Percentiles rank a stretch among this genome's conserved stretches.
phyloP scores from a whole-genome alignment of 2,888 invertebrate species.

The Ennomos quercinarius region DNA sequence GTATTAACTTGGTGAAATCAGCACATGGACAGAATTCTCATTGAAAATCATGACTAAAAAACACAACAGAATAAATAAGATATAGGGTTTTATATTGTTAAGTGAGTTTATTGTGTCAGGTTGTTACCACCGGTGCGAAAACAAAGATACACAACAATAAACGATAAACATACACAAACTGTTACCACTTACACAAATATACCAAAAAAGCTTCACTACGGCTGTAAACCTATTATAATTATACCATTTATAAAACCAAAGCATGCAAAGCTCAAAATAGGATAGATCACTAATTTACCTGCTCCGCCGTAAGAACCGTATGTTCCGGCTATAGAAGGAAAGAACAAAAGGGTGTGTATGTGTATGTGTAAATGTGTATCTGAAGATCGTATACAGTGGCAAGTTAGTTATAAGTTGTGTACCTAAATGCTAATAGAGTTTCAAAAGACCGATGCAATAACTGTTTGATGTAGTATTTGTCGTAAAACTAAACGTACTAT shows the following conservation, averaged over 20 bases:
- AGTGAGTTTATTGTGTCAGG: too few species aligned
- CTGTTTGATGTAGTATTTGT: too few species aligned
- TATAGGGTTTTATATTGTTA: too few species aligned
- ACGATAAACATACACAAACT: not conserved
- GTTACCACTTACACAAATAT: not conserved
- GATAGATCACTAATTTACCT: conserved; percentile 13
- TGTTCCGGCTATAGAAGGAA: conserved; percentile 21
- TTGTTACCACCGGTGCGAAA: not conserved
- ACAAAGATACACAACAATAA: not conserved
- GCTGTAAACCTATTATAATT: not conserved
- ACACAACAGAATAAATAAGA: too few species aligned
- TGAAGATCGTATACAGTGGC: too few species aligned
- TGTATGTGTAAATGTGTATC: not conserved
- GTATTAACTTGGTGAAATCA: not conserved
- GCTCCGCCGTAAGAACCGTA: not conserved
- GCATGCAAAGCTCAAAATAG: conserved; percentile 21
- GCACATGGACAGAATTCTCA: not conserved
- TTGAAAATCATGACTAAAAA: not conserved
- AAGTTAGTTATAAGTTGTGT: too few species aligned
- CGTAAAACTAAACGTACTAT: too few species aligned
- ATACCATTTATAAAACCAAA: conserved; percentile 13
- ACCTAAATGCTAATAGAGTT: too few species aligned
- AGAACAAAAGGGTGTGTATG: conserved; percentile 4
- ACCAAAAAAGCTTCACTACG: not conserved
- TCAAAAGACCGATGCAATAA: too few species aligned